phyloP scores from a whole-genome alignment of 2,888 invertebrate species.

The Eustalomyia histrio region DNA sequence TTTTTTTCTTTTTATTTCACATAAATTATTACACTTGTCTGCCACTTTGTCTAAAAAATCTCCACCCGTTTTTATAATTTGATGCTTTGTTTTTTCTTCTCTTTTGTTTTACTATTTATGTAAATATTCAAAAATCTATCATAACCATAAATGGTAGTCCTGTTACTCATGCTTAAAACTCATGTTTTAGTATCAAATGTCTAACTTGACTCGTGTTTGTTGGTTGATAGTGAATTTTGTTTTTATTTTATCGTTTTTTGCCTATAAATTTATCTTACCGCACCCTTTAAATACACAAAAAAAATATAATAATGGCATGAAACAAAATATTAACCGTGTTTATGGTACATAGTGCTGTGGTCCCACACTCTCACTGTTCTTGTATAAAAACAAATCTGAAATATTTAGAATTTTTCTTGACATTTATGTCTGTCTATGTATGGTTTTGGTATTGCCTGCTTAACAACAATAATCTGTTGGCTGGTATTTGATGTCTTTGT shows the following conservation, averaged over 20 bases:
- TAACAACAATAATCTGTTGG: slow-evolving; percentile 41
- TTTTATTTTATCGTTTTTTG: slow-evolving; percentile 22
- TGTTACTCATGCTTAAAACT: slow-evolving; percentile 21
- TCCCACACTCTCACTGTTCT: neutral
- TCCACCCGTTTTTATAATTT: slow-evolving; percentile 27
- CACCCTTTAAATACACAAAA: slow-evolving; percentile 42
- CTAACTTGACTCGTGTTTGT: slow-evolving; percentile 22
- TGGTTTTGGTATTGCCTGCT: slow-evolving; percentile 11
- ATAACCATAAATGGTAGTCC: slow-evolving; percentile 27
- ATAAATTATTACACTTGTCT: slow-evolving; percentile 63
- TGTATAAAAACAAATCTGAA: neutral
- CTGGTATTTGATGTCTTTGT: slow-evolving; percentile 25
- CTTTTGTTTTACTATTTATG: slow-evolving; percentile 18
- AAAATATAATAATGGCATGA: slow-evolving; percentile 1
- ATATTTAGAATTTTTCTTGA: neutral
- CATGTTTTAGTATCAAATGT: slow-evolving; percentile 13
- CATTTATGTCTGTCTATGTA: neutral
- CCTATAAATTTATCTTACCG: slow-evolving; percentile 40
- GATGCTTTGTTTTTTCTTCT: slow-evolving; percentile 13
- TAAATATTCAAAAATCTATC: slow-evolving; percentile 7
- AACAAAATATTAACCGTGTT: slow-evolving; percentile 3
- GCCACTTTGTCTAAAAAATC: slow-evolving; percentile 58
- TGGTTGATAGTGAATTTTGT: slow-evolving; percentile 13
- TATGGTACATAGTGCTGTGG: neutral
- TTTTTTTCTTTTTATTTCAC: slow-evolving; percentile 27